Evolutionary conservation across 2,797 vertebrate species (phyloP).

Genomic region (Pteropus rufus): DNA sequence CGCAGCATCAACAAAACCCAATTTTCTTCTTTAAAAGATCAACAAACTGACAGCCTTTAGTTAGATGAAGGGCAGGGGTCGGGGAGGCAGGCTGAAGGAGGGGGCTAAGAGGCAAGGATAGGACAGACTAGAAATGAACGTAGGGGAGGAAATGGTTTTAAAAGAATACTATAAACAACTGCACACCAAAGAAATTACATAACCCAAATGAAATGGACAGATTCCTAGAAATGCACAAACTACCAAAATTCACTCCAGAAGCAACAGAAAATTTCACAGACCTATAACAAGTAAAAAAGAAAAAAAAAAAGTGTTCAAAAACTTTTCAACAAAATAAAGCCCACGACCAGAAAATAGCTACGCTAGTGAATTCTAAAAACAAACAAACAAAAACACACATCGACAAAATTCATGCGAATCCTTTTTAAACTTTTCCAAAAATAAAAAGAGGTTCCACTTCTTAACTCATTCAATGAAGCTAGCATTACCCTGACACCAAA

Average conservation of each 20-base stretch:
- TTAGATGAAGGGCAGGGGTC: neutral
- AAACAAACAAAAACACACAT: too few species aligned
- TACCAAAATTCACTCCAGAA: neutral
- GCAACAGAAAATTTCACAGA: neutral
- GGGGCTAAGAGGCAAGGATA: neutral
- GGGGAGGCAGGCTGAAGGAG: too few species aligned
- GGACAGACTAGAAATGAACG: neutral
- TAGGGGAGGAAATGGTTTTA: neutral
- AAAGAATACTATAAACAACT: neutral
- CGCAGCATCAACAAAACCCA: neutral
- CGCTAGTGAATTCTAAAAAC: too few species aligned
- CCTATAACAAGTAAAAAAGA: neutral
- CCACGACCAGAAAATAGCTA: too few species aligned
- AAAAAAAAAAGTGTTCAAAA: neutral
- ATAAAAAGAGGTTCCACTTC: too few species aligned
- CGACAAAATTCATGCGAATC: too few species aligned
- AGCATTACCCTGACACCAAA: too few species aligned
- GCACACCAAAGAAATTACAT: neutral
- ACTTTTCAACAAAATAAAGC: too few species aligned
- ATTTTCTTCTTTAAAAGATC: neutral
- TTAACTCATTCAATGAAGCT: too few species aligned
- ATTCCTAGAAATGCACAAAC: neutral
- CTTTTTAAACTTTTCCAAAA: too few species aligned
- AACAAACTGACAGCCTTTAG: neutral
- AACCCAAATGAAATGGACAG: neutral